Percentiles rank a stretch among this genome's conserved stretches.
These are phyloP conservation scores for Trididemnum miniatum DNA, from an alignment of 23 tunicate genomes.

Conservation along the genomic window DNA sequence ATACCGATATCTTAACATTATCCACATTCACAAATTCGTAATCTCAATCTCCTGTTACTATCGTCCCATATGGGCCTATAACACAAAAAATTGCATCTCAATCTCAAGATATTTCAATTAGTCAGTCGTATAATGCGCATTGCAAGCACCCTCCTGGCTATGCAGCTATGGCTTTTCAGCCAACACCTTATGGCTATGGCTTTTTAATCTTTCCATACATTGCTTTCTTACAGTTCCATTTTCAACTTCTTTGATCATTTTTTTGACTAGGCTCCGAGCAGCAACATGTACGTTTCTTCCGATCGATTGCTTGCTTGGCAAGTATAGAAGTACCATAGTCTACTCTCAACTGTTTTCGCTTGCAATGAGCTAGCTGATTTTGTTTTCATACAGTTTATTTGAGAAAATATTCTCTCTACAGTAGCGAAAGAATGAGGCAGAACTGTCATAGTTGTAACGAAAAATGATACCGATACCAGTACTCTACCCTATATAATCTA, in stretches of 20 bases:
- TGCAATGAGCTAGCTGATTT: neutral
- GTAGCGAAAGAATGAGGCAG: neutral
- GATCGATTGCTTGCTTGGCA: neutral
- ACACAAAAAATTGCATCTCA: neutral
- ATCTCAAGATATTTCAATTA: neutral
- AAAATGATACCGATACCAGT: neutral
- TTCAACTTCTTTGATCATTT: constrained; percentile 10
- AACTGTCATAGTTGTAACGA: neutral
- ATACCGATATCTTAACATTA: neutral
- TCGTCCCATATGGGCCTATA: neutral
- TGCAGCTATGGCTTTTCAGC: too few species aligned
- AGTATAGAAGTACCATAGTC: too few species aligned
- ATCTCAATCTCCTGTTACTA: neutral
- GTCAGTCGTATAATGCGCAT: neutral
- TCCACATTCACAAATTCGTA: neutral
- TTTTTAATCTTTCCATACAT: neutral
- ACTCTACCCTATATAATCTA: too few species aligned
- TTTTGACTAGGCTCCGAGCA: neutral
- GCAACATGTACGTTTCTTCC: constrained; percentile 5
- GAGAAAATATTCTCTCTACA: neutral
- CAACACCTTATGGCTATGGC: neutral
- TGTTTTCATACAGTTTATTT: neutral
- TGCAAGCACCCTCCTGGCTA: neutral
- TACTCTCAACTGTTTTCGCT: neutral
- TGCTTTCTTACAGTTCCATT: constrained; percentile 5